These are phyloP conservation scores for Agrochola macilenta DNA, from an alignment of 2,888 invertebrate species.

Conservation along the genomic window DNA sequence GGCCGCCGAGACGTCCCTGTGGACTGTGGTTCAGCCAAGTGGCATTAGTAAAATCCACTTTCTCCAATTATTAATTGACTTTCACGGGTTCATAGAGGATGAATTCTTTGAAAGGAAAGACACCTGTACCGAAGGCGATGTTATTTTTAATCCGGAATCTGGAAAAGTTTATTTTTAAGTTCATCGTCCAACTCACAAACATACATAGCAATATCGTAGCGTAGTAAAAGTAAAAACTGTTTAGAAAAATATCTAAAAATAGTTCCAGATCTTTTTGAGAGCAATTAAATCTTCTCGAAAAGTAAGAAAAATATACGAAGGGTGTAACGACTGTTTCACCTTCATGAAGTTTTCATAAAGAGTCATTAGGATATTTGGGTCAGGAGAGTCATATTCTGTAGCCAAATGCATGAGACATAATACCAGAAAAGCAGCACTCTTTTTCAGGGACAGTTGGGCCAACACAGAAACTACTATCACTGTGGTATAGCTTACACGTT, in stretches of 20 bases:
- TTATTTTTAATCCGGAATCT: conserved; percentile 13
- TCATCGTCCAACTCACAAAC: conserved; percentile 13
- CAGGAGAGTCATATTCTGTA: background rate
- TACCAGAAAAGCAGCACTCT: background rate
- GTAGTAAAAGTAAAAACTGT: conserved; percentile 27
- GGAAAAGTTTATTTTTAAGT: background rate
- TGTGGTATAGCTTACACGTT: too few relatives aligned
- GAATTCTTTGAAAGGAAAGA: background rate
- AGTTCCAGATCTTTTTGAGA: conserved; percentile 27
- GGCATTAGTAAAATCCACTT: too few relatives aligned
- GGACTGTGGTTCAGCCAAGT: too few relatives aligned
- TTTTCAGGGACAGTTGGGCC: too few relatives aligned
- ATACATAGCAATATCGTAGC: conserved; percentile 8
- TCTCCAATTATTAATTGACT: too few relatives aligned
- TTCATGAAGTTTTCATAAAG: background rate
- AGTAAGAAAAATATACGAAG: background rate
- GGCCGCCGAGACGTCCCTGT: too few relatives aligned
- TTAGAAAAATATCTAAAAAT: conserved; percentile 16
- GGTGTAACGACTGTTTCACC: conserved; percentile 16
- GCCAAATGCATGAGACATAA: background rate
- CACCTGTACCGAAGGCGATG: background rate
- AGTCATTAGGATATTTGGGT: background rate
- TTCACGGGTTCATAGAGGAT: too few relatives aligned
- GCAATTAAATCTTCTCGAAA: conserved; percentile 28
- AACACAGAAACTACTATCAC: too few relatives aligned